These are phyloP conservation scores for Synergus umbraculus DNA, from an alignment of 2,888 invertebrate species.

Conservation along the genomic window DNA sequence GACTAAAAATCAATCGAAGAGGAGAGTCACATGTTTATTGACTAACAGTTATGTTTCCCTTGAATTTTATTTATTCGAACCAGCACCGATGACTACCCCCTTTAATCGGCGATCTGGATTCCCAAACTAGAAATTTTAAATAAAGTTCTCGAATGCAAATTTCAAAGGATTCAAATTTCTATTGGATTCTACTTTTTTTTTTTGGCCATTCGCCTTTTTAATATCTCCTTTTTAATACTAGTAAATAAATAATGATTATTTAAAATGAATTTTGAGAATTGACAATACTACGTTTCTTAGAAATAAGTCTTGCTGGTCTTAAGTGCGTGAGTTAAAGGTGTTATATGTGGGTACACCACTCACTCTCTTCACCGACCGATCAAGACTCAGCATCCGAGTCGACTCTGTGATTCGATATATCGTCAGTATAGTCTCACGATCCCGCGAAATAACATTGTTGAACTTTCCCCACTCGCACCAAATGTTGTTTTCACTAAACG, in stretches of 20 bases:
- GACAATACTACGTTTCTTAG: not conserved
- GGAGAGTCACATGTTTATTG: constrained; percentile 2
- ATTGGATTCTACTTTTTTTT: too few relatives aligned
- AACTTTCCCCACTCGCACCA: constrained; percentile 65
- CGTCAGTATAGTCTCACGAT: constrained; percentile 54
- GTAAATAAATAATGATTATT: not conserved
- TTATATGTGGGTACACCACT: constrained; percentile 28
- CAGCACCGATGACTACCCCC: not conserved
- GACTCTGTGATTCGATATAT: constrained; percentile 51
- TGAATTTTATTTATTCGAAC: not conserved
- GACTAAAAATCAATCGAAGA: constrained; percentile 4
- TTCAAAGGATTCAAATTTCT: too few relatives aligned
- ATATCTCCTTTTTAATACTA: not conserved
- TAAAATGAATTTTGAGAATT: not conserved
- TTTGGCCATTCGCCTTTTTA: too few relatives aligned
- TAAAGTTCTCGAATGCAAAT: not conserved
- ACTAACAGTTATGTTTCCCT: not conserved
- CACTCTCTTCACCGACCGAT: constrained; percentile 50
- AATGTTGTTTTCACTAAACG: constrained; percentile 61
- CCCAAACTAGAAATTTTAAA: not conserved
- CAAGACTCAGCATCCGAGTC: constrained; percentile 51
- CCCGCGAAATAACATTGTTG: constrained; percentile 58
- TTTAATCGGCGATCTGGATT: not conserved
- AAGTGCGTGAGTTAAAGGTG: constrained; percentile 10
- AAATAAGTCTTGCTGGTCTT: not conserved